Evolutionary conservation across 2,888 invertebrate species (phyloP).

Genomic region (Trissoscelio sp.): DNA sequence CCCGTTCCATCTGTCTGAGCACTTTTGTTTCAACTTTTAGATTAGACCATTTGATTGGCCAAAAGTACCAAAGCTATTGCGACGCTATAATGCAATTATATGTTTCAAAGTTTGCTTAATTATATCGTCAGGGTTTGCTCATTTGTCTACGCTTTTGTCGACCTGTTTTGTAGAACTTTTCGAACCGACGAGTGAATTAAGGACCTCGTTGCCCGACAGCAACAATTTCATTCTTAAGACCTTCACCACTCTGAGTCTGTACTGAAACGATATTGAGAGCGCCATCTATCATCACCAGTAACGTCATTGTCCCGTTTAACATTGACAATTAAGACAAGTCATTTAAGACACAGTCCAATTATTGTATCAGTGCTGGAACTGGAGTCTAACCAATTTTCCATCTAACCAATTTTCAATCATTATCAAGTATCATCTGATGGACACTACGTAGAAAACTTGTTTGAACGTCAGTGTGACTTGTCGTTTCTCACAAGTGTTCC

Average conservation of each 20-base stretch:
- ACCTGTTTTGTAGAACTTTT: constrained; percentile 15
- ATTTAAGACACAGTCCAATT: constrained; percentile 40
- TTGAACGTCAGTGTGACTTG: constrained; percentile 53
- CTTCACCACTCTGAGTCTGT: too few relatives aligned
- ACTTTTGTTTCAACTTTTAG: not conserved
- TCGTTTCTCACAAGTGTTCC: not conserved
- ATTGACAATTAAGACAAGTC: not conserved
- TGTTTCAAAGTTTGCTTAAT: constrained; percentile 58
- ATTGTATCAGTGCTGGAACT: constrained; percentile 58
- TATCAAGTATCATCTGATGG: not conserved
- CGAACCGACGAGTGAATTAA: not conserved
- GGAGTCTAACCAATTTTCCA: constrained; percentile 40
- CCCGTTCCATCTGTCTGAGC: constrained; percentile 1
- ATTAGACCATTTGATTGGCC: constrained; percentile 8
- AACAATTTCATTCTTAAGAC: too few relatives aligned
- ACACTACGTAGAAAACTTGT: constrained; percentile 51
- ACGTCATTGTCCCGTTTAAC: too few relatives aligned
- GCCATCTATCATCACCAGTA: too few relatives aligned
- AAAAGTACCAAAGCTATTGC: constrained; percentile 7
- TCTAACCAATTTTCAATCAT: too few relatives aligned
- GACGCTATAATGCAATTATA: constrained; percentile 59
- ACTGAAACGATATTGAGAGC: too few relatives aligned
- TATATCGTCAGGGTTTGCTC: constrained; percentile 51
- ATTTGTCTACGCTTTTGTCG: constrained; percentile 49
- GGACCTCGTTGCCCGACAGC: not conserved